Evolutionary conservation across 2,888 invertebrate species (phyloP).

Genomic region (Zaprionus lineosus): DNA sequence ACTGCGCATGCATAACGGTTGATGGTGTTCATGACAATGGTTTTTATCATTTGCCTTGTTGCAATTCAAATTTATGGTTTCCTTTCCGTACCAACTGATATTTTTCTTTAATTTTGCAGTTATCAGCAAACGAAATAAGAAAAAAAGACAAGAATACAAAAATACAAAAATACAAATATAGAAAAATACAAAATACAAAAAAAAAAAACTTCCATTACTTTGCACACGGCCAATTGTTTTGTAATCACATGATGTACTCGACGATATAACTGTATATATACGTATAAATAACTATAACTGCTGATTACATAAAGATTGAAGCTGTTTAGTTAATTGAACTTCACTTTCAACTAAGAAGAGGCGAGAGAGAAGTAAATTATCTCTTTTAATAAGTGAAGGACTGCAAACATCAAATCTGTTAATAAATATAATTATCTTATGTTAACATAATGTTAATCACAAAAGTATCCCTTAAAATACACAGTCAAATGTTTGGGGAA

Average conservation of each 20-base stretch:
- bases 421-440: not conserved
- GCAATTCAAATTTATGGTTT: conserved; percentile 42
- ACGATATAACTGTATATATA: no score
- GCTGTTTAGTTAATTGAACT: no score
- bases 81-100: conserved; percentile 22
- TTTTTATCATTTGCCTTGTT: conserved; percentile 9
- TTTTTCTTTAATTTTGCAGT: conserved; percentile 44
- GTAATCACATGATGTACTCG: conserved; percentile 34
- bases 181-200: conserved; percentile 1
- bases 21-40: conserved; percentile 1
- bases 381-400: no score
- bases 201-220: conserved; percentile 1
- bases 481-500: no score
- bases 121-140: conserved; percentile 35
- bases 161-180: not conserved
- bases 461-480: no score
- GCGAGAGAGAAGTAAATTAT: no score
- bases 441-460: no score
- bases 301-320: conserved; percentile 34
- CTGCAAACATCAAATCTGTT: no score
- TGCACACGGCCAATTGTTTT: conserved; percentile 6
- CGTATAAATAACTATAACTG: conserved; percentile 14
- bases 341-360: no score
- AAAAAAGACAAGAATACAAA: conserved; percentile 5
- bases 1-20: conserved; percentile 2